These are phyloP conservation scores for Sarcophaga variegata DNA, from an alignment of 2,888 invertebrate genomes.

Conservation along the genomic window DNA sequence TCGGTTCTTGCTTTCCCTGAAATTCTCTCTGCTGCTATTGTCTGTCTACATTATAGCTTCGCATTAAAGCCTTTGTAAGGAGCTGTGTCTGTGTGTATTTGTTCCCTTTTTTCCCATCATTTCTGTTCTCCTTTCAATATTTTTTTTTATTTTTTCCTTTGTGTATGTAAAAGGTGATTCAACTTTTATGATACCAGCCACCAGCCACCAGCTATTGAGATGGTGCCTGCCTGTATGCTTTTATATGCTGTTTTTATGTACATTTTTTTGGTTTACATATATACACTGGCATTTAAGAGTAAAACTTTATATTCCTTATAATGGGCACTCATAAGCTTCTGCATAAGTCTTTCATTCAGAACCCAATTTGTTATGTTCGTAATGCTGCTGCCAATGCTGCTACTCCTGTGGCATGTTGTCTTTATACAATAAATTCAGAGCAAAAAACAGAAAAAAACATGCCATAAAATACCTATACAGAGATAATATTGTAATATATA, in stretches of 20 bases:
- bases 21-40: too few relatives aligned
- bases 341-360: neutral
- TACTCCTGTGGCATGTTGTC: neutral
- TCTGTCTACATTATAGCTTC: too few relatives aligned
- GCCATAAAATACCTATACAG: too few relatives aligned
- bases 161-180: conserved; percentile 45
- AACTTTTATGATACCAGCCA: conserved; percentile 28
- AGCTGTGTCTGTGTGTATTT: neutral
- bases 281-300: neutral
- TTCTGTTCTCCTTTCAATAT: neutral
- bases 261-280: neutral
- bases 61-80: too few relatives aligned
- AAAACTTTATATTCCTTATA: neutral
- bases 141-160: neutral
- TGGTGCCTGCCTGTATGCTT: neutral
- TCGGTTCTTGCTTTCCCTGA: too few relatives aligned
- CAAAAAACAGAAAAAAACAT: too few relatives aligned
- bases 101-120: neutral
- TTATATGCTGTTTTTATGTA: neutral
- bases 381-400: neutral
- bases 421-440: neutral
- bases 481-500: too few relatives aligned
- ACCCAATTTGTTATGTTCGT: neutral
- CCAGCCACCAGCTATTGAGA: too few relatives aligned
- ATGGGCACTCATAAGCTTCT: neutral